Conservation (phyloP, 2,797 vertebrate genomes). For the Decapterus maruadsi region DNA sequence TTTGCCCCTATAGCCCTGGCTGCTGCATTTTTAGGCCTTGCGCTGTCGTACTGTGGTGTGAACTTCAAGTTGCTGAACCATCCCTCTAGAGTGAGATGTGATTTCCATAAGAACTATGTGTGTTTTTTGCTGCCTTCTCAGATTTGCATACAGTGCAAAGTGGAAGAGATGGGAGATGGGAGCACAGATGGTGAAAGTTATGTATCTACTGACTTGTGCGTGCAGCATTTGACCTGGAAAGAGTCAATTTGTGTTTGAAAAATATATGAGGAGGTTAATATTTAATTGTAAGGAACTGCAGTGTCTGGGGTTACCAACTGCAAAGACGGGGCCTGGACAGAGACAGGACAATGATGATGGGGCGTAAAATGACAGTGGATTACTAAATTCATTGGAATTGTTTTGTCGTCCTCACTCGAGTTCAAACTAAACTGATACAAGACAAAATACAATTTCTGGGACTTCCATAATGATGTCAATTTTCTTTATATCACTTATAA, state of each 20-base stretch:
- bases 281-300: constrained; percentile 70
- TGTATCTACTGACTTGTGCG: constrained; percentile 20
- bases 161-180: not conserved
- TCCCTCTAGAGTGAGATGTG: not conserved
- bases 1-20: not conserved
- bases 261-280: constrained; percentile 76
- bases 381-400: not conserved
- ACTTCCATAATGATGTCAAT: not conserved
- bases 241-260: constrained; percentile 60
- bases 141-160: not conserved
- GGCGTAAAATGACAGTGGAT: constrained; percentile 1
- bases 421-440: not conserved
- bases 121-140: not conserved
- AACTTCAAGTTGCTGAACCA: not conserved
- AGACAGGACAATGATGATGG: constrained; percentile 11
- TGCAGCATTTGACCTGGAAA: constrained; percentile 57
- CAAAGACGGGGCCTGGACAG: not conserved
- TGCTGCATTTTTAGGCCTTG: not conserved
- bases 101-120: not conserved
- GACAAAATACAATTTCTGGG: not conserved
- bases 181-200: constrained; percentile 24
- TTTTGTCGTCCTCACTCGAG: not conserved
- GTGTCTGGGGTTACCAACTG: constrained; percentile 31
- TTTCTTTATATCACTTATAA: too few species aligned
- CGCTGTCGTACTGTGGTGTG: not conserved